phyloP scores from a whole-genome alignment of 1,140 invertebrate genomes.

The Platyura marginata region DNA sequence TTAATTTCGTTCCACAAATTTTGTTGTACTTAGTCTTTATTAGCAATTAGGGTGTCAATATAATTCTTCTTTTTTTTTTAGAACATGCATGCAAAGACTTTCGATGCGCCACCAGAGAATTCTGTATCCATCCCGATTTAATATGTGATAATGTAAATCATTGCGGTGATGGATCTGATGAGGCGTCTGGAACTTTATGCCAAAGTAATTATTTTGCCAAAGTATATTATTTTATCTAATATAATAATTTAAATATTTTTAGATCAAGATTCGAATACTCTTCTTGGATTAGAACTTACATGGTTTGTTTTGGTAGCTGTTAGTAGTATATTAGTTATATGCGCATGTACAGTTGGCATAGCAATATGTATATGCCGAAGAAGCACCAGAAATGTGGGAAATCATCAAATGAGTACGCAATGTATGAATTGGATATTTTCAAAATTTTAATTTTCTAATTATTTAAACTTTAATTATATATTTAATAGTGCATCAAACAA shows the following conservation, averaged over 20 bases:
- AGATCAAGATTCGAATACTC: constrained; percentile 52
- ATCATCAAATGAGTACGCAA: constrained; percentile 2
- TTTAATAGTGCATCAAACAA: constrained; percentile 55
- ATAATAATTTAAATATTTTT: constrained; percentile 8
- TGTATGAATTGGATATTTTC: not conserved
- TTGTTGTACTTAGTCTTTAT: too few relatives aligned
- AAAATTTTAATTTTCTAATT: constrained; percentile 3
- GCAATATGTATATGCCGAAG: constrained; percentile 52
- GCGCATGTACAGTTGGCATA: constrained; percentile 41
- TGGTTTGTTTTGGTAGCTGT: constrained; percentile 55
- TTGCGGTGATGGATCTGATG: constrained; percentile 82
- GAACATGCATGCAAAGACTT: constrained; percentile 78
- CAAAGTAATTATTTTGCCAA: constrained; percentile 51
- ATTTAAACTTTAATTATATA: not conserved
- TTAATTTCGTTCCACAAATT: too few relatives aligned
- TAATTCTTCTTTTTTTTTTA: constrained; percentile 29
- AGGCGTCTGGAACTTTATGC: constrained; percentile 59
- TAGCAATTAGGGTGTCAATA: too few relatives aligned
- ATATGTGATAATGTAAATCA: constrained; percentile 81
- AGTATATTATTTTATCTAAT: not conserved
- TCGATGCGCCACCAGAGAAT: constrained; percentile 61
- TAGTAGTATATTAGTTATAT: constrained; percentile 41
- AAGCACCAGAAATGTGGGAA: constrained; percentile 29
- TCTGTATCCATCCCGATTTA: constrained; percentile 77
- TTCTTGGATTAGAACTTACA: constrained; percentile 52